A percentile compares a stretch with the other conserved stretches of the same genome.
phyloP scores from a whole-genome alignment of 1,140 invertebrate species.

The Caerostris extrusa region DNA sequence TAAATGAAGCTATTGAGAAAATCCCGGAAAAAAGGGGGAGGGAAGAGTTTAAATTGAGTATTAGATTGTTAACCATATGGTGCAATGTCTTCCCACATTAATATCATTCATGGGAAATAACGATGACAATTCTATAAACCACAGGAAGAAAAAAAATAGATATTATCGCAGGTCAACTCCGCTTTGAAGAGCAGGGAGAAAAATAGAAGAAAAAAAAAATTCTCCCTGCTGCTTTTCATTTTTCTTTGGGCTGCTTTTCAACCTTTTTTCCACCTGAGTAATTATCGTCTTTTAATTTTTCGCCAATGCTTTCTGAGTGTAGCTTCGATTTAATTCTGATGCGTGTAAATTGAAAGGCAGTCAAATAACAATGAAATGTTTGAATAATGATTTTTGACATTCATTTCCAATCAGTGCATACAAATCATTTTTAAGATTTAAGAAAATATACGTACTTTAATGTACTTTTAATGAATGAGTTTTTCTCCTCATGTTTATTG shows the following conservation, averaged over 20 bases:
- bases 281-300: constrained; percentile 19
- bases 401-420: too few relatives aligned
- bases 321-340: constrained; percentile 41
- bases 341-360: constrained; percentile 53
- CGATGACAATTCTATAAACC: not conserved
- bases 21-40: not conserved
- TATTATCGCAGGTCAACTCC: not conserved
- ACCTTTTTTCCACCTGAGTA: constrained; percentile 22
- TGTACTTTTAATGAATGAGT: too few relatives aligned
- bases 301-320: constrained; percentile 2
- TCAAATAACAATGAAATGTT: constrained; percentile 30
- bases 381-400: too few relatives aligned
- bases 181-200: not conserved
- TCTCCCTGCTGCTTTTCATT: constrained; percentile 39
- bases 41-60: not conserved
- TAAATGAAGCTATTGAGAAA: not conserved
- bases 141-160: not conserved
- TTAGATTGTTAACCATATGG: not conserved
- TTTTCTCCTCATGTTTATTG: too few relatives aligned
- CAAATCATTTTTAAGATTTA: too few relatives aligned
- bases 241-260: not conserved
- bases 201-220: not conserved
- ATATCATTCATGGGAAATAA: constrained; percentile 22
- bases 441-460: too few relatives aligned
- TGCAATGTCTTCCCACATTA: not conserved